These are phyloP conservation scores for Leptogaster cylindrica DNA, from an alignment of 2,888 invertebrate species.

Conservation along the genomic window DNA sequence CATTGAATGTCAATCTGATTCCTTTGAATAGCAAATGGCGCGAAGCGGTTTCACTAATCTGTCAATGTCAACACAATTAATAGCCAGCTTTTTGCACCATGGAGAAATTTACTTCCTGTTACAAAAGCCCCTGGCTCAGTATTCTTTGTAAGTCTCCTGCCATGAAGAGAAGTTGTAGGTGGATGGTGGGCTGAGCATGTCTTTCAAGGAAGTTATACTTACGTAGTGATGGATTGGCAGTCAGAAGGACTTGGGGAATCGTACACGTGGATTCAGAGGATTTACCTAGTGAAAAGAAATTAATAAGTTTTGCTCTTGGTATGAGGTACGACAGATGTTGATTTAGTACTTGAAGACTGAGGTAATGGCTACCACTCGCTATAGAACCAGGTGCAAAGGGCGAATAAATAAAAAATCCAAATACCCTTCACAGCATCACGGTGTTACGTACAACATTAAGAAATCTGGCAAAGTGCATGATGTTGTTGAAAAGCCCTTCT, in stretches of 20 bases:
- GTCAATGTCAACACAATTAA: slow-evolving; percentile 42
- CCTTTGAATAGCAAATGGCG: slow-evolving; percentile 33
- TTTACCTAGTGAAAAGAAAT: slow-evolving; percentile 35
- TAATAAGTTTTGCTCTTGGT: slow-evolving; percentile 32
- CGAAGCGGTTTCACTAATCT: slow-evolving; percentile 41
- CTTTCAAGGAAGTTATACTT: slow-evolving; percentile 11
- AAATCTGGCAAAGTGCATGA: slow-evolving; percentile 14
- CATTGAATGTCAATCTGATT: slow-evolving; percentile 30
- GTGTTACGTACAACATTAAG: slow-evolving; percentile 4
- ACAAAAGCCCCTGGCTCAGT: background rate
- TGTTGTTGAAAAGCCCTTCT: slow-evolving; percentile 21
- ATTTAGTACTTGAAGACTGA: slow-evolving; percentile 32
- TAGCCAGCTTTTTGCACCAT: slow-evolving; percentile 19
- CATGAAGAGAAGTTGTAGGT: no score
- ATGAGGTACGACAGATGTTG: slow-evolving; percentile 35
- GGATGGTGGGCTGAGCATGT: background rate
- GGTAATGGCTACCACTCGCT: background rate
- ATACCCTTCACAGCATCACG: background rate
- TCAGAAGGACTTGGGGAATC: slow-evolving; percentile 25
- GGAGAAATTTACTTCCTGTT: slow-evolving; percentile 25
- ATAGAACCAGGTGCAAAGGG: background rate
- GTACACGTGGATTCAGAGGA: slow-evolving; percentile 37
- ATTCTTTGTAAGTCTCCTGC: no score
- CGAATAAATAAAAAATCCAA: background rate
- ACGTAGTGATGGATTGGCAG: slow-evolving; percentile 31